Conservation (phyloP, 2,888 invertebrate species). For the Yponomeuta sedellus region DNA sequence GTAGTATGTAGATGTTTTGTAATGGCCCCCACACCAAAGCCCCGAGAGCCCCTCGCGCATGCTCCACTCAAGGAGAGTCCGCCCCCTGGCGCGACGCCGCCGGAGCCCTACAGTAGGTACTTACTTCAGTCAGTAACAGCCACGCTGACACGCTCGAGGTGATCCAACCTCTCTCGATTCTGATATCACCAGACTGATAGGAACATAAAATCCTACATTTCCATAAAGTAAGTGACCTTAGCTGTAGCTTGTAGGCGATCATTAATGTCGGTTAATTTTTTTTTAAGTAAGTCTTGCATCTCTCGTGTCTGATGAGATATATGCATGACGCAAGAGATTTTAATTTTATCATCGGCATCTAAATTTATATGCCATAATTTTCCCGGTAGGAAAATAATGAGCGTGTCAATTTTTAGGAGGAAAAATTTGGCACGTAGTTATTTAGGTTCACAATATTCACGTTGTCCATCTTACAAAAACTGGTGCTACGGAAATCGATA, state of each 20-base stretch:
- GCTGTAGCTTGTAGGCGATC: not conserved
- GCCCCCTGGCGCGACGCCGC: not conserved
- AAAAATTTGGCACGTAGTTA: not conserved
- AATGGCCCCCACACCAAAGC: not conserved
- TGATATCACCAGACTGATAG: slow-evolving; percentile 27
- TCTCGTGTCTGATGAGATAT: not conserved
- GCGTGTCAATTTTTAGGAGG: not conserved
- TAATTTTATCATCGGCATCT: slow-evolving; percentile 2
- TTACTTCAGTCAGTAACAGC: slow-evolving; percentile 58
- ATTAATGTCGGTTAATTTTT: not conserved
- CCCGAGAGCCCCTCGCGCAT: slow-evolving; percentile 44
- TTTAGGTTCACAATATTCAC: not conserved
- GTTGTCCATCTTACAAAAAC: slow-evolving; percentile 24
- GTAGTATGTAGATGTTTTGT: not conserved
- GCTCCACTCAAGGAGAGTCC: slow-evolving; percentile 52
- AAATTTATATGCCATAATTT: slow-evolving; percentile 16
- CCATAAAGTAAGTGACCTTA: slow-evolving; percentile 54
- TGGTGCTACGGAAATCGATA: slow-evolving; percentile 58
- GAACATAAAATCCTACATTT: slow-evolving; percentile 63
- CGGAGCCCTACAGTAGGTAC: not conserved
- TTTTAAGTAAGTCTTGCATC: not conserved
- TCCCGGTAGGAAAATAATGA: not conserved
- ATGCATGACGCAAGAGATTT: slow-evolving; percentile 23
- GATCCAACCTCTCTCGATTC: not conserved
- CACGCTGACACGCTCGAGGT: slow-evolving; percentile 23